Base-by-base conservation (phyloP, 2,113 vertebrate genomes). In the Andinoacara biseriatus region DNA sequence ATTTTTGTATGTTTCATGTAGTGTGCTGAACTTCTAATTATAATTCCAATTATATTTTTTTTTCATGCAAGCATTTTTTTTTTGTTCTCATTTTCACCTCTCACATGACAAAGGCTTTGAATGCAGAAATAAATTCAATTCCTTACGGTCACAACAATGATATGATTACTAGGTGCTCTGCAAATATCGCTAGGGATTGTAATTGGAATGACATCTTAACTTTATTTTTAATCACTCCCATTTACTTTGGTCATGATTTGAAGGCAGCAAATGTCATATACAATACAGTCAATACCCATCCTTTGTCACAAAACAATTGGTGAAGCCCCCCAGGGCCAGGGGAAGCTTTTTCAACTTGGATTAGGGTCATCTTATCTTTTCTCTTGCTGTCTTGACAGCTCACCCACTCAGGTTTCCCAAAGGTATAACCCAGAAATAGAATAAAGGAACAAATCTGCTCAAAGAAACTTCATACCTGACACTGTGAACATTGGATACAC, bases 341-440 rank as follows among this genome's bases (percentile, higher is more conserved):
- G 58, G 78, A 87, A 67, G 58, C 43, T 78, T 80, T 88, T 86
- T 89, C 75, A 29, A 78, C 59, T 35, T 76, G 49, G 65, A 87
- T 83, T 17, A 2, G 46, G 90, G 87, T 89, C 86, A 83, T 43
- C 69, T 90, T 89, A 57, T 82, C 80, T 69, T 60, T 58, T 74
- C 46, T 74, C 17, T 74, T 80, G 76, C 86, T 89, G 83, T 78
- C 58, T 83, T 91, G 91, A 93, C 90, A 90, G 89, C 74, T 84
- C 87, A 57, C 43, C 80, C 87, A 85, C 83, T 92, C 87, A 83
- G 87, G 80, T 52, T 77, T 89, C 91, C 86, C 91, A 78, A n/a
- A 69, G 91, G 93, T 81, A 49, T 15, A 62, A 14, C 67, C 61
- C 58, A 78, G 78, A 86, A 88, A 87, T 72, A 86, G 83, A 81